Percentiles rank a stretch among this genome's conserved stretches.
Conservation (phyloP, 1,140 invertebrate species). For the Drosophila erecta region DNA sequence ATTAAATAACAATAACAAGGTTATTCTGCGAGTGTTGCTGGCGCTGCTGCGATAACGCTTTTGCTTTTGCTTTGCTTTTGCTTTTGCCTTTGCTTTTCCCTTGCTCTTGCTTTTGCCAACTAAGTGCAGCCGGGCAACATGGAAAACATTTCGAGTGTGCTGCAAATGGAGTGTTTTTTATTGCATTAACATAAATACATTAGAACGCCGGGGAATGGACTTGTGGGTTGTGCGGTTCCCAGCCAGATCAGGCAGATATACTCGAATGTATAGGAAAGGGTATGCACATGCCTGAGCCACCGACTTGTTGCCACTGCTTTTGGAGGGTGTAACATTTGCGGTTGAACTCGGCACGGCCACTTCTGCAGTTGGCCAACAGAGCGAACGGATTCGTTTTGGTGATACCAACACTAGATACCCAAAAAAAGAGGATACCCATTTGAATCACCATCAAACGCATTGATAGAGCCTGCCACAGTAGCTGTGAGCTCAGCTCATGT, state of each 20-base stretch:
- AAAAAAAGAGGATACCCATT: no score
- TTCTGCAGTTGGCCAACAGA: no score
- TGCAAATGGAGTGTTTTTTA: slow-evolving; percentile 80
- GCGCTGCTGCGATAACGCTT: slow-evolving; percentile 27
- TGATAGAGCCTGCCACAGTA: not conserved
- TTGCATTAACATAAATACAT: slow-evolving; percentile 83
- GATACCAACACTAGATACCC: no score
- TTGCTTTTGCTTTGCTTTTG: slow-evolving; percentile 13
- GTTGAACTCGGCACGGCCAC: no score
- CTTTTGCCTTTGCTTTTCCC: slow-evolving; percentile 20
- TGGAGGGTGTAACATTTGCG: no score
- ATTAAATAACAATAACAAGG: slow-evolving; percentile 83
- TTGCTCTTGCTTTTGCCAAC: slow-evolving; percentile 37
- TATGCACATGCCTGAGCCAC: no score
- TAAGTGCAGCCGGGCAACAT: slow-evolving; percentile 28
- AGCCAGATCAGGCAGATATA: not conserved
- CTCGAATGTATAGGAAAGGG: no score
- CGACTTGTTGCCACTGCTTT: no score
- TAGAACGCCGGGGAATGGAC: slow-evolving; percentile 60
- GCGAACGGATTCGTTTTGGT: no score
- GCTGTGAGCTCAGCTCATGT: not conserved
- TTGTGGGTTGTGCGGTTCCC: slow-evolving; percentile 20
- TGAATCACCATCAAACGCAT: not conserved
- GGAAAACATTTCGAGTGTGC: slow-evolving; percentile 59
- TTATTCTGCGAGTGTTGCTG: slow-evolving; percentile 48